Evolutionary conservation across 2,113 vertebrate genomes (phyloP).

Genomic region (Epinephelus cyanopodus): DNA sequence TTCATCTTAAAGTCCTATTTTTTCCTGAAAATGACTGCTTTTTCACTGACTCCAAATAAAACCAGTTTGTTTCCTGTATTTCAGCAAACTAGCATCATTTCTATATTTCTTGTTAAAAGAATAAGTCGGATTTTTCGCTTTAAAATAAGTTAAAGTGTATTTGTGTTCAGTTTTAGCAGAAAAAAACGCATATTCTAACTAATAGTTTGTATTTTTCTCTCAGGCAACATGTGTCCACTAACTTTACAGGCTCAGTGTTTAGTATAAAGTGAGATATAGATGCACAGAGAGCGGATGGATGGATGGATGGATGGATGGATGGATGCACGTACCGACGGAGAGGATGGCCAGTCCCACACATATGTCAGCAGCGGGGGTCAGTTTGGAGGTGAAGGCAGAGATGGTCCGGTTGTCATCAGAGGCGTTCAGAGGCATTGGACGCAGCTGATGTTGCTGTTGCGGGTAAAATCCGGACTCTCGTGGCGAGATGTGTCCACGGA

Average conservation of each 20-base stretch:
- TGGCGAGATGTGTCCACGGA: not conserved
- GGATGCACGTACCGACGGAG: constrained; percentile 62
- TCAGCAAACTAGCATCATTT: not conserved
- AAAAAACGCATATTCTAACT: not conserved
- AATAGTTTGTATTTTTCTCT: too few species aligned
- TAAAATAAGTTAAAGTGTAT: not conserved
- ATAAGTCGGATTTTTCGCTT: not conserved
- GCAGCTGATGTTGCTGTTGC: not conserved
- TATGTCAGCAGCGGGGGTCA: constrained; percentile 67
- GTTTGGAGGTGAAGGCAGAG: constrained; percentile 75
- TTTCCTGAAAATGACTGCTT: not conserved
- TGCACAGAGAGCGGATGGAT: too few species aligned
- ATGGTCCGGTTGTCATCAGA: constrained; percentile 29
- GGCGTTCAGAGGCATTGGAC: constrained; percentile 47
- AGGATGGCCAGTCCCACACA: constrained; percentile 76
- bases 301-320: too few species aligned
- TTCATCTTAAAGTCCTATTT: too few species aligned
- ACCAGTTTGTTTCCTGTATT: not conserved
- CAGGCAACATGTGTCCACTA: not conserved
- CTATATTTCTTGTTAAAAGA: not conserved
- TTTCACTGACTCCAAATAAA: not conserved
- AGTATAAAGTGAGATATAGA: not conserved
- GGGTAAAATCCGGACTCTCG: not conserved
- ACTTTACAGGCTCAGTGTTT: too few species aligned
- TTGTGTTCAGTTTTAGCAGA: not conserved